Base-by-base conservation (phyloP, 2,113 vertebrate genomes). In the Poecile atricapillus region DNA sequence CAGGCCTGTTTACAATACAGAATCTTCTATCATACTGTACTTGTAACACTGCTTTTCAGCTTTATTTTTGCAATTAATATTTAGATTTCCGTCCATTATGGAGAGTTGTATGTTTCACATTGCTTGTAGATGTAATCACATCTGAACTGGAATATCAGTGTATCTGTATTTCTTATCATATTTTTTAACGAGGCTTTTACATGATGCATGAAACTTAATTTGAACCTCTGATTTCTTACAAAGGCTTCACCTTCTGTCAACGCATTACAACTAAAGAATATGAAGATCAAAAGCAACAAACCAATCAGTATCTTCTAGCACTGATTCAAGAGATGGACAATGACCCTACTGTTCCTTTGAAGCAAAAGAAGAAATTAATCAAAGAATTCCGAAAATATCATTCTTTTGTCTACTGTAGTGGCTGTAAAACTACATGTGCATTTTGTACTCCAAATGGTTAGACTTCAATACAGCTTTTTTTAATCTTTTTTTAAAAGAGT, bases 161-260 rank as follows among this genome's bases (percentile, higher is more conserved):
- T 50, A 37, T 10, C 18, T 52, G 0, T 30, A 7, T 59, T 84
- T 73, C 37, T 41, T 50, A 49, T 3, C 1, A 3, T n/a, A 39
- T 41, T 80, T 89, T 93, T 82, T 33, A 70, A 64, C 25, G 5
- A 15, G 47, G 43, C 9, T 89, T 47, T 93, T 81, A n/a, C 10
- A 13, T 24, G 23, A 30, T 69, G 22, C 10, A 31, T 60, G 56
- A 64, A 87, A 62, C 12, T 87, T 63, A 87, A 77, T 37, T 33
- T 71, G 37, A 89, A 63, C 22, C 31, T 94, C 56, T 91, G 69
- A 43, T 96, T 89, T 94, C 83, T 86, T 83, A 62, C 35, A 63
- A 91, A 99, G 98, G 95, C 22, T 98, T 99, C 94, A 97, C 96
- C 25, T 99, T 99, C 98, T 99, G 98, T 94, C 97, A 98, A 93